These are phyloP conservation scores for Phaethornis superciliosus DNA, from an alignment of 2,113 vertebrate genomes.

Conservation along the genomic window DNA sequence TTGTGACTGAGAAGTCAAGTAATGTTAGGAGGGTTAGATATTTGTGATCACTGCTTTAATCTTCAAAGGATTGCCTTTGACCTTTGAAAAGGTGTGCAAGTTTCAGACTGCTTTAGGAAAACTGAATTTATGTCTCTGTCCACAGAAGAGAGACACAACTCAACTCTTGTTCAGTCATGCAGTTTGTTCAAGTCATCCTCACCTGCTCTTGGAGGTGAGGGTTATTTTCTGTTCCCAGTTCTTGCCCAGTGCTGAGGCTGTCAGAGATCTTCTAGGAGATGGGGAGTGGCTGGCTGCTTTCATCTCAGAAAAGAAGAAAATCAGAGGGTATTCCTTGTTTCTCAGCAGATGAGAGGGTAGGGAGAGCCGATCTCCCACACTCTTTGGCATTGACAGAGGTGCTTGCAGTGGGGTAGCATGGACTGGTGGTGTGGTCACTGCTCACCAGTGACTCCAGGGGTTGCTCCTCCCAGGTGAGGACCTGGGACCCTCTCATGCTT, in stretches of 20 bases:
- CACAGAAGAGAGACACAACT: not conserved
- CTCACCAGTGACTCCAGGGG: not conserved
- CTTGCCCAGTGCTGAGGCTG: not conserved
- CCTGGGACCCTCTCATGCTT: not conserved
- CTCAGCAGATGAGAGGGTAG: not conserved
- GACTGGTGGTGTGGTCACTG: not conserved
- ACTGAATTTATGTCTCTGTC: not conserved
- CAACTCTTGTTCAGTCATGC: not conserved
- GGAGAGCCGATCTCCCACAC: not conserved
- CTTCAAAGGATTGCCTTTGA: not conserved
- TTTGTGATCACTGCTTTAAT: not conserved
- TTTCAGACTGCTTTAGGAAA: not conserved
- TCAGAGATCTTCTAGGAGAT: not conserved
- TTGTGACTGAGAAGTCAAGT: not conserved
- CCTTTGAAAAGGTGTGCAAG: not conserved
- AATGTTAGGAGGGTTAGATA: not conserved
- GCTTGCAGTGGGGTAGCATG: not conserved
- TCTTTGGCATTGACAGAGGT: not conserved
- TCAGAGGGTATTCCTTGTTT: not conserved
- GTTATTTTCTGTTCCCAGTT: not conserved
- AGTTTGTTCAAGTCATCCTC: not conserved
- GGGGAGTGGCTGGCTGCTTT: not conserved
- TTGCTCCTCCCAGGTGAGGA: not conserved
- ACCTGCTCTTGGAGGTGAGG: not conserved
- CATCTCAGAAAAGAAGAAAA: not conserved